Evolutionary conservation across 2,113 vertebrate genomes (phyloP).

Genomic region (Dipodomys stephensi): DNA sequence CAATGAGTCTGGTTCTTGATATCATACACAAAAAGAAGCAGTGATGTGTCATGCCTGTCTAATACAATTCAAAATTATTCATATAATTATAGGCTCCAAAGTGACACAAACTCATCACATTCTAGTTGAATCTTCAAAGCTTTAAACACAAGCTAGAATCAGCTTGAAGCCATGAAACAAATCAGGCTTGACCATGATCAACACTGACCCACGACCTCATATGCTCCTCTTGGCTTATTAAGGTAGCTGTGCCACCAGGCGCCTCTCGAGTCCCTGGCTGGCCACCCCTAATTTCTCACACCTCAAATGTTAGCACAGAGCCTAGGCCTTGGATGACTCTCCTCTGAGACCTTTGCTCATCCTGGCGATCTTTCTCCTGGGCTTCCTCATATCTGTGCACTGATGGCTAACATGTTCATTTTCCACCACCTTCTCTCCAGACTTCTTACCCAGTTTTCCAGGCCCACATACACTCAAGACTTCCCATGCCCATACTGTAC

Average conservation of each 20-base stretch:
- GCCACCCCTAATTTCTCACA: neutral
- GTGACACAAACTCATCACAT: slow-evolving; percentile 54
- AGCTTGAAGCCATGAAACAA: neutral
- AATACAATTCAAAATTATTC: slow-evolving; percentile 62
- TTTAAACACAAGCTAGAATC: neutral
- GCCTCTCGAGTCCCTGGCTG: neutral
- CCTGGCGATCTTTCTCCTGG: neutral
- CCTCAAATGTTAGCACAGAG: neutral
- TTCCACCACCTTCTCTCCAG: neutral
- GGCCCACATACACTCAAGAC: neutral
- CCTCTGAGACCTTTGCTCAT: neutral
- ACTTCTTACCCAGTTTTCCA: rapidly evolving
- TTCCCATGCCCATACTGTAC: neutral
- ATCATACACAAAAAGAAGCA: slow-evolving; percentile 57
- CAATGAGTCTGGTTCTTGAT: slow-evolving; percentile 54
- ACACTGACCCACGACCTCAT: rapidly evolving
- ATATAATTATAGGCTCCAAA: slow-evolving; percentile 56
- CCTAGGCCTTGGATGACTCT: neutral
- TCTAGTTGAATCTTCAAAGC: slow-evolving; percentile 57
- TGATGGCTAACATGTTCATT: neutral
- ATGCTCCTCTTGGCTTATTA: neutral
- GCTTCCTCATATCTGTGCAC: neutral
- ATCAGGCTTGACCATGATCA: rapidly evolving
- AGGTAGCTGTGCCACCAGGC: too few species aligned
- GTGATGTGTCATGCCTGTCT: slow-evolving; percentile 15